Base-by-base conservation (phyloP, 2,797 vertebrate species). In the Pangasius larnaudii region DNA sequence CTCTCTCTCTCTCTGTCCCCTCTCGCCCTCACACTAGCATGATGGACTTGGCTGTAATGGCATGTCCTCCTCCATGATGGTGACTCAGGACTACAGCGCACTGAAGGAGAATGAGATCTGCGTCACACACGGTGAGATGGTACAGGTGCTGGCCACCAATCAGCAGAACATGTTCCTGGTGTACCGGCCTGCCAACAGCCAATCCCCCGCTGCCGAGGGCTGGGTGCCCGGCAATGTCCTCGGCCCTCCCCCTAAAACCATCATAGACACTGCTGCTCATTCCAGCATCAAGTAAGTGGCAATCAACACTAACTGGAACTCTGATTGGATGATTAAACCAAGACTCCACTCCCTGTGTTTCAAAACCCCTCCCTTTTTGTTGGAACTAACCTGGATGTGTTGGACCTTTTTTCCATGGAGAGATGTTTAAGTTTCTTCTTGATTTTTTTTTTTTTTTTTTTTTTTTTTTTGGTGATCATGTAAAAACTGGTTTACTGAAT, bases 101-200 rank as follows among this genome's bases (percentile, higher is more conserved):
- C 97, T 99, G 93, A 99, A 99, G 91, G 99, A 99, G 95, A 98
- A 99, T 24, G 99, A 99, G 94, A 98, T 99, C 93, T 97, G 96
- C 86, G 97, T 99, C 91, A 96, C 95, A 86, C 97, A 98, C 93
- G 99, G 98, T 18, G 98, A 99, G 94, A 95, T 96, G 59, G 98
- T 99, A 86, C 99, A 99, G 92, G 95, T 99, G 93, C 96, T 99
- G 91, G 97, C 98, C 92, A 93, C 97, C 94, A 99, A 99, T 94
- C 99, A 99, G 96, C 98, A 99, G 96, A 99, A 99, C 94, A 99
- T 99, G 98, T 98, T 96, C 95, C 97, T 99, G 90, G 98, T 99
- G 83, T 98, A 96, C 95, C 97, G 98, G 87, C 96, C 97, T 0
- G 98, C 98, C 84, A 97, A 97, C 5, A 97, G 97, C 94, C 97